phyloP scores from a whole-genome alignment of 2,113 vertebrate species.

The Xenopus tropicalis region DNA sequence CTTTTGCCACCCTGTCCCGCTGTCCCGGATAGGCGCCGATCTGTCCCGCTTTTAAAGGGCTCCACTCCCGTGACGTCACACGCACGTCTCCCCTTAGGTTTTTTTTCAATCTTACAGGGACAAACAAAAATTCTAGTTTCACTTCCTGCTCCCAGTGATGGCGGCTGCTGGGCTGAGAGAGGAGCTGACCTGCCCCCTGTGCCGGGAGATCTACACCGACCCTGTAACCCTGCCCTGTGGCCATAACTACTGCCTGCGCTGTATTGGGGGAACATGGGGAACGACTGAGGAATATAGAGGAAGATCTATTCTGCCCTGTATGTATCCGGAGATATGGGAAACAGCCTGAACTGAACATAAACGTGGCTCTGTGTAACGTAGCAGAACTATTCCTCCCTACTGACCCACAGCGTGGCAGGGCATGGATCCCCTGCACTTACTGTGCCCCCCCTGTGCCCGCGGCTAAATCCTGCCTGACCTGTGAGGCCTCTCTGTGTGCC shows the following conservation, averaged over 20 bases:
- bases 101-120: too few relatives aligned
- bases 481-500: slow-evolving; percentile 25
- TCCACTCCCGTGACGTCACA: too few relatives aligned
- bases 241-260: slow-evolving; percentile 75
- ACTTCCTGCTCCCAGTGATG: not conserved
- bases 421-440: not conserved
- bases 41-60: too few relatives aligned
- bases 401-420: not conserved
- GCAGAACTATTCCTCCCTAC: not conserved
- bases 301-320: slow-evolving; percentile 61
- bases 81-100: too few relatives aligned
- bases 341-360: not conserved
- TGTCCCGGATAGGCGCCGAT: too few relatives aligned
- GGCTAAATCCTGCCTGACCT: slow-evolving; percentile 12
- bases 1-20: too few relatives aligned
- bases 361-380: not conserved
- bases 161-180: not conserved
- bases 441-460: slow-evolving; percentile 15
- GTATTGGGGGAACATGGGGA: slow-evolving; percentile 73
- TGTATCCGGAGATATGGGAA: slow-evolving; percentile 60
- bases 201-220: slow-evolving; percentile 70
- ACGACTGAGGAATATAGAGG: slow-evolving; percentile 38
- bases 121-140: too few relatives aligned
- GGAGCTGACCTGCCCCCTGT: slow-evolving; percentile 62
- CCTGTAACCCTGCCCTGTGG: slow-evolving; percentile 75